Evolutionary conservation across 2,797 vertebrate genomes (phyloP), one percentile per base, ranked within the genome.

Genomic region (Sphenopsis melanotis): DNA sequence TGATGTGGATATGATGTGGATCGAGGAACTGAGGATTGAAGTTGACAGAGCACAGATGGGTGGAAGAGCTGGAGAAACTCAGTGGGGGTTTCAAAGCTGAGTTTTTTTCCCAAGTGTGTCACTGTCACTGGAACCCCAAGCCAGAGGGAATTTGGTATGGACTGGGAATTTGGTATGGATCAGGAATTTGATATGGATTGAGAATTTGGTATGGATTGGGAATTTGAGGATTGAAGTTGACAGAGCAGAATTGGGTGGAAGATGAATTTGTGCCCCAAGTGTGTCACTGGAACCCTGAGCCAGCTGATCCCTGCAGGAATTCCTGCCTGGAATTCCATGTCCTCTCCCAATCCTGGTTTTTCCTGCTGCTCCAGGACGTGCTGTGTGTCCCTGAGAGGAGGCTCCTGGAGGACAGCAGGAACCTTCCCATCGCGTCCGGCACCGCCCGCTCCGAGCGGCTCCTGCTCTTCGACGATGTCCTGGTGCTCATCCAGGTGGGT

Each of bases 391-490:
- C 98, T 0, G 91, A 96, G 17, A 91, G 96, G 65, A 84, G 98
- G 21, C 95, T 98, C 63, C 72, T 98, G 68, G 98, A 98, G 46
- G 98, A 98, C 32, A 98, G 98, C 78, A 90, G 69, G 70, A 97
- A 97, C 10, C 4, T 97, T 0, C 90, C 96, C 0, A 72, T 98
- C 50, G 84, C 44, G 0, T 32, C 96, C 65, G 86, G 94, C 44
- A 50, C 79, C 0, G 93, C 93, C 24, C 90, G 96, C 55, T 96
- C 95, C 0, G 97, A 98, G 42, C 92, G 98, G 0, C 32, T 97
- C 70, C 95, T 98, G 69, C 98, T 98, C 81, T 98, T 98, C 2
- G 95, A 97, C 16, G 98, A 98, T 6, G 47, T 93, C 47, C 97
- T 98, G 2, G 96, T 98, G 47, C 47, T 98, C 19, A 82, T 98